A percentile compares a stretch with the other conserved stretches of the same genome.
Conservation (phyloP, 1,140 invertebrate species). For the Choristoneura fumiferana region DNA sequence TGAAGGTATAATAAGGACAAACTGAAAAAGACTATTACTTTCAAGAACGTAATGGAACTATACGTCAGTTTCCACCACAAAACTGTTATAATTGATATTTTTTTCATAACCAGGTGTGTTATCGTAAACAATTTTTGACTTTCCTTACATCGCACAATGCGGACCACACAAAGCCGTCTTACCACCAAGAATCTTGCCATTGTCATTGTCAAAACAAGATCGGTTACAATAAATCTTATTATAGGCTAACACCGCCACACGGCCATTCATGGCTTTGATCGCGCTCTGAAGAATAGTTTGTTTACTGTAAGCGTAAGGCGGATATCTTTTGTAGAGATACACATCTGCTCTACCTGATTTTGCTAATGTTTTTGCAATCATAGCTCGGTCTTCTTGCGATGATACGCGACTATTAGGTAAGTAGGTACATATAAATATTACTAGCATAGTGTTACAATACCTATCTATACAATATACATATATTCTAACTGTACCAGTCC, state of each 20-base stretch:
- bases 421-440: too few species aligned
- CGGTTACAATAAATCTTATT: slow-evolving; percentile 76
- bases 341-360: slow-evolving; percentile 17
- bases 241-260: slow-evolving; percentile 51
- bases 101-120: slow-evolving; percentile 49
- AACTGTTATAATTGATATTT: slow-evolving; percentile 25
- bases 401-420: too few species aligned
- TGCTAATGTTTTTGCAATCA: not conserved
- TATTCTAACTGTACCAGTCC: too few species aligned
- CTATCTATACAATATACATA: too few species aligned
- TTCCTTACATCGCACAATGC: slow-evolving; percentile 37
- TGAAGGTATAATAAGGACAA: too few species aligned
- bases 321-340: slow-evolving; percentile 10
- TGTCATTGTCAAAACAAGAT: slow-evolving; percentile 73
- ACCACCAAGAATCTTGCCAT: slow-evolving; percentile 53
- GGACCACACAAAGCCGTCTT: slow-evolving; percentile 64
- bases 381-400: too few species aligned
- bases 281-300: slow-evolving; percentile 13
- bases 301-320: slow-evolving; percentile 7
- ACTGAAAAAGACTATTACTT: too few species aligned
- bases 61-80: slow-evolving; percentile 4
- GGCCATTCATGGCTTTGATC: slow-evolving; percentile 9
- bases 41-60: not conserved
- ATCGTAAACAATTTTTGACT: slow-evolving; percentile 55
- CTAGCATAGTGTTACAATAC: too few species aligned